Evolutionary conservation across 1,140 invertebrate genomes (phyloP).

Genomic region (Drosophila oshimai): DNA sequence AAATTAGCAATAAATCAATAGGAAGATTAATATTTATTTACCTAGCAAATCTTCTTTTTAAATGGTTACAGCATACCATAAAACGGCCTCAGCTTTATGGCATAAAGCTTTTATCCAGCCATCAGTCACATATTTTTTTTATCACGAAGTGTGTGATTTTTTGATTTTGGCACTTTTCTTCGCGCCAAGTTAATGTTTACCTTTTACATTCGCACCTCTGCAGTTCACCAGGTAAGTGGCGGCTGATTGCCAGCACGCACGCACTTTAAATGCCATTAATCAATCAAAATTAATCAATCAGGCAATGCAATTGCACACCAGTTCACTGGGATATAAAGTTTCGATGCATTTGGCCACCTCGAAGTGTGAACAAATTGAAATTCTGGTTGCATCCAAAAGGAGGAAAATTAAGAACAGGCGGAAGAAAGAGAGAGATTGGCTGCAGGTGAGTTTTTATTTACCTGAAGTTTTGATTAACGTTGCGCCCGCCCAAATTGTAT

Average conservation of each 20-base stretch:
- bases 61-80: no score
- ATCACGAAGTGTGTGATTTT: not conserved
- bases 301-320: constrained; percentile 16
- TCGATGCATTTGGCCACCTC: not conserved
- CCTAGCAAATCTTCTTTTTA: no score
- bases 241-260: constrained; percentile 2
- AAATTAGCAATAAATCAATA: no score
- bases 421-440: not conserved
- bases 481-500: constrained; percentile 49
- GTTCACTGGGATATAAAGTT: not conserved
- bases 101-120: not conserved
- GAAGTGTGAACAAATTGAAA: constrained; percentile 28
- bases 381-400: constrained; percentile 15
- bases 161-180: not conserved
- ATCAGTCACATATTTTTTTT: no score
- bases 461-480: constrained; percentile 58
- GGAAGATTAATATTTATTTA: no score
- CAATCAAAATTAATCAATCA: constrained; percentile 46
- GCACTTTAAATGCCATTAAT: constrained; percentile 35
- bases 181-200: not conserved
- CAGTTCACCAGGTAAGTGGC: not conserved
- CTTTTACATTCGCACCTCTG: not conserved
- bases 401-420: not conserved
- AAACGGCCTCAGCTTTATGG: no score
- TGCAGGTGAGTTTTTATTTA: constrained; percentile 49